A percentile compares a stretch with the other conserved stretches of the same genome.
These are phyloP conservation scores for Lamprologus speciosus DNA, from an alignment of 2,113 vertebrate genomes.

Conservation along the genomic window DNA sequence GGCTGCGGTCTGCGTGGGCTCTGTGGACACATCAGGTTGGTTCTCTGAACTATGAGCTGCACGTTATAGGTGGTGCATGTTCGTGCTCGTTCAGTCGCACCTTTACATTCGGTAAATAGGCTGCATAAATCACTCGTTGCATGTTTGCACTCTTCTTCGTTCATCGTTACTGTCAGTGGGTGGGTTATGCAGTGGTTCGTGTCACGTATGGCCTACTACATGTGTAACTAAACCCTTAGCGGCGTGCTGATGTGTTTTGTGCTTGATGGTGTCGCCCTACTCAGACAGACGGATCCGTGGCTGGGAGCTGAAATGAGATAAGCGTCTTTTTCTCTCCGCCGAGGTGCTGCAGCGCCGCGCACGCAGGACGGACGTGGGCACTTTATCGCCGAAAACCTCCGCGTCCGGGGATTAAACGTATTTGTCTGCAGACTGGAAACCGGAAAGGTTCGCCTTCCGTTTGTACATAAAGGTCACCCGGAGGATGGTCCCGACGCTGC, in stretches of 20 bases:
- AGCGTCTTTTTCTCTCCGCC: conserved; percentile 10
- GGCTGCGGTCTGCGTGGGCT: not conserved
- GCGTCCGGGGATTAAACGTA: not conserved
- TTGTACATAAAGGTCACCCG: not conserved
- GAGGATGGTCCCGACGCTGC: conserved; percentile 5
- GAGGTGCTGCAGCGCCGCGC: conserved; percentile 29
- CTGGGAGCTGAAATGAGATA: conserved; percentile 50
- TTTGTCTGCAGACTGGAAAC: not conserved
- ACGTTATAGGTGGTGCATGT: not conserved
- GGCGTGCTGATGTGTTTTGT: not conserved
- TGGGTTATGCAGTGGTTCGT: not conserved
- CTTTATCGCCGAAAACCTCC: not conserved
- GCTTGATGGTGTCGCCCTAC: conserved; percentile 21
- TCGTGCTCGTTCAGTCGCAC: rapidly evolving
- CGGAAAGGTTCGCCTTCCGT: not conserved
- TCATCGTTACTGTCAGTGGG: not conserved
- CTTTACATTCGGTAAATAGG: not conserved
- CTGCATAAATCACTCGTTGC: not conserved
- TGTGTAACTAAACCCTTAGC: not conserved
- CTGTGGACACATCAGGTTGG: not conserved
- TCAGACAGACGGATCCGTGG: conserved; percentile 43
- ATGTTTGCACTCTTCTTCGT: not conserved
- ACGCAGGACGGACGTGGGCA: not conserved
- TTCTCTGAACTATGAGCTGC: not conserved
- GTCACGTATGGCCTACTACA: not conserved